These are phyloP conservation scores for Threskiornis aethiopicus DNA, from an alignment of 2,797 vertebrate genomes.

Conservation along the genomic window DNA sequence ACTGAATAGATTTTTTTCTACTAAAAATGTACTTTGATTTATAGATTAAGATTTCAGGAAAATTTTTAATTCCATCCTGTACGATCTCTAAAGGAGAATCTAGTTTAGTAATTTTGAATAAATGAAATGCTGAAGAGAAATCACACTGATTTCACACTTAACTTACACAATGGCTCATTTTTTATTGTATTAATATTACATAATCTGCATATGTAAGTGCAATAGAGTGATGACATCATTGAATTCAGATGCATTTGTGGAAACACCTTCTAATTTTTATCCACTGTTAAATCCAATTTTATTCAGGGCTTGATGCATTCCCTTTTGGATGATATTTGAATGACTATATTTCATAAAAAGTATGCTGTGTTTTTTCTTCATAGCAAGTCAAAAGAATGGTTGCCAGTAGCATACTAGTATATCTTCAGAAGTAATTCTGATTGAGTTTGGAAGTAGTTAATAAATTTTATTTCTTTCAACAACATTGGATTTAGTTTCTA, in stretches of 20 bases:
- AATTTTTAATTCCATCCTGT: not conserved
- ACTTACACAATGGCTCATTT: not conserved
- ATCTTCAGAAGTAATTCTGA: not conserved
- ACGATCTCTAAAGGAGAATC: not conserved
- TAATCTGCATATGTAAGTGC: not conserved
- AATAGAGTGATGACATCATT: not conserved
- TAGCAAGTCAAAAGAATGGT: not conserved
- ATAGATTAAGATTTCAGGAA: not conserved
- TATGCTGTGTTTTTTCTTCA: not conserved
- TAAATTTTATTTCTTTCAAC: conserved; percentile 9
- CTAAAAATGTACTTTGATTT: not conserved
- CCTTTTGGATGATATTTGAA: not conserved
- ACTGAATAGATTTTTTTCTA: not conserved
- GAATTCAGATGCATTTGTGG: not conserved
- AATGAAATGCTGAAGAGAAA: not conserved
- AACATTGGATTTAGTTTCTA: not conserved
- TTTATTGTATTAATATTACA: not conserved
- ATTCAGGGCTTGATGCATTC: not conserved
- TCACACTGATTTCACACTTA: not conserved
- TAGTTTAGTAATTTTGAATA: not conserved
- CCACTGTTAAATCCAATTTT: not conserved
- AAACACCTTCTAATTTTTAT: not conserved
- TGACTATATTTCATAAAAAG: not conserved
- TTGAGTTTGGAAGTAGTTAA: not conserved
- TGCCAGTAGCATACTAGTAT: not conserved